These are phyloP conservation scores for Scaeva pyrastri DNA, from an alignment of 2,888 invertebrate species.

Conservation along the genomic window DNA sequence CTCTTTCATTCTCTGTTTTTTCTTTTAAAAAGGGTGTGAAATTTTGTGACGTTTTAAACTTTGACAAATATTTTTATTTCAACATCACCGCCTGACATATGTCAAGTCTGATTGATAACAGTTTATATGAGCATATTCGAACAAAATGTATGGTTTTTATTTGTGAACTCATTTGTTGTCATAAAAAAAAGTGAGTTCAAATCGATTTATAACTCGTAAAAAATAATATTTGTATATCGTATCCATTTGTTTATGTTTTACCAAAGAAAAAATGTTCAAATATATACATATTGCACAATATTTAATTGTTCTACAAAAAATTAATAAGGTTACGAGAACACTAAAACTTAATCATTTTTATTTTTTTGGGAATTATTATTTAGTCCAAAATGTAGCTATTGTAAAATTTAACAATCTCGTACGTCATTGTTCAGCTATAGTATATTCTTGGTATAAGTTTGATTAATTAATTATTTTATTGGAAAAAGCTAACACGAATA, in stretches of 20 bases:
- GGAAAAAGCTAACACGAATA: neutral
- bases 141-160: constrained; percentile 12
- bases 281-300: constrained; percentile 6
- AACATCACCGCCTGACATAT: constrained; percentile 30
- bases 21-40: neutral
- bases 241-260: neutral
- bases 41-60: constrained; percentile 26
- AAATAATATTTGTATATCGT: neutral
- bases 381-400: neutral
- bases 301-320: constrained; percentile 13
- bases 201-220: constrained; percentile 18
- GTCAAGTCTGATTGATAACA: constrained; percentile 32
- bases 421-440: neutral
- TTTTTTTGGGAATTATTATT: neutral
- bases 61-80: constrained; percentile 12
- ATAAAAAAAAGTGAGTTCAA: constrained; percentile 24
- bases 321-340: constrained; percentile 2
- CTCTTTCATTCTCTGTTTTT: neutral
- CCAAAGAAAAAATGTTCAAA: neutral
- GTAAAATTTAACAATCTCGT: neutral
- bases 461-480: neutral
- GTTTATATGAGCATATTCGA: neutral
- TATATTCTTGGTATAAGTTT: too few relatives aligned
- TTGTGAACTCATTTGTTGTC: constrained; percentile 22
- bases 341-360: neutral